Evolutionary conservation across 2,113 vertebrate species (phyloP).

Genomic region (Sebastes fasciatus): DNA sequence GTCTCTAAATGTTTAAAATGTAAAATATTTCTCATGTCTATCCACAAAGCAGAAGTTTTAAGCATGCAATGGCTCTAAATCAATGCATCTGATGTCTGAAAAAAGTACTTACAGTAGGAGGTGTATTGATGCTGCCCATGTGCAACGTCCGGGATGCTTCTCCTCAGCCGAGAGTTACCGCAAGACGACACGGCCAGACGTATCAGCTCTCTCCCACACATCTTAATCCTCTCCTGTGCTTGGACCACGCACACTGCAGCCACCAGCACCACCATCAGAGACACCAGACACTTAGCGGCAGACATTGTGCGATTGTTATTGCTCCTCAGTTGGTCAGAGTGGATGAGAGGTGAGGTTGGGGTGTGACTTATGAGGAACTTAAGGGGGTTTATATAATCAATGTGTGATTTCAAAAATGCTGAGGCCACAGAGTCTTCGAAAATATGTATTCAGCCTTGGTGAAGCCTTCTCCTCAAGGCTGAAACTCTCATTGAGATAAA

Average conservation of each 20-base stretch:
- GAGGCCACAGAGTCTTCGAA: conserved; percentile 31
- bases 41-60: background rate
- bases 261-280: conserved; percentile 61
- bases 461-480: conserved; percentile 76
- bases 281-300: conserved; percentile 55
- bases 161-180: conserved; percentile 78
- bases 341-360: background rate
- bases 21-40: background rate
- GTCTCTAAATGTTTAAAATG: background rate
- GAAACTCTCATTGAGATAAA: conserved; percentile 69
- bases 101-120: conserved; percentile 62
- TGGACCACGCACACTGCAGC: conserved; percentile 42
- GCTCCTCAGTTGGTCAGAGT: conserved; percentile 1
- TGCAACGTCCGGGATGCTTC: conserved; percentile 48
- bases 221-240: conserved; percentile 77
- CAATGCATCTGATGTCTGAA: background rate
- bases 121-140: conserved; percentile 22
- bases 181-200: conserved; percentile 79
- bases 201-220: conserved; percentile 83
- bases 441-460: conserved; percentile 74
- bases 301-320: conserved; percentile 57
- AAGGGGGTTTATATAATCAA: conserved; percentile 73
- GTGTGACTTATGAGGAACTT: conserved; percentile 14
- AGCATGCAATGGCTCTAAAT: background rate
- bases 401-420: conserved; percentile 19